Evolutionary conservation across 2,113 vertebrate genomes (phyloP), one percentile per base, ranked within the genome.

Genomic region (Dicrurus megarhynchus): DNA sequence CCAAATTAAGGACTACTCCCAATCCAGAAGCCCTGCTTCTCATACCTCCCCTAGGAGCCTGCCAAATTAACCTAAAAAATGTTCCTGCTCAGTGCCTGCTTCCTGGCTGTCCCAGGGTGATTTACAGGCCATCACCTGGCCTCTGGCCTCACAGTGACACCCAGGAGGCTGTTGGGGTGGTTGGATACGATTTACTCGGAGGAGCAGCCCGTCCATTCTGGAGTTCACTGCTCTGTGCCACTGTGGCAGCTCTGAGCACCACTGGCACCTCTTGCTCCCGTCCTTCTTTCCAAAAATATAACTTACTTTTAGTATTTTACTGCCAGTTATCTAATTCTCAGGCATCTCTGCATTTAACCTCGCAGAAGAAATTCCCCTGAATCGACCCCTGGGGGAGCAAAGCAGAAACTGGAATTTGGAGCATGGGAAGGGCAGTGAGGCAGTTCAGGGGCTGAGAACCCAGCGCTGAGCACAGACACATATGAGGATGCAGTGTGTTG

Each of bases 401-500:
- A 57, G 80, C 56, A 59, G 71, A 74, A 47, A 13, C 26, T 14
- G 12, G 55, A 49, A 46, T 22, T 15, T 12, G 4, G 56, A 59
- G 50, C 0, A 1, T 33, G 87, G 75, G 65, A 68, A 60, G 42
- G 46, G 26, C 79, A 61, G 41, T 1, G 39, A 71, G 65, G 42
- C 33, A 22, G 88, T 26, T 9, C 32, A 7, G 47, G 22, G 35
- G 18, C 50, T 9, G 76, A 49, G 81, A 35, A 55, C 46, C 18
- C 53, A 9, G 52, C 2, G 3, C 52, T 32, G 21, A 13, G 67
- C 14, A 33, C 28, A 19, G 55, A 68, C 52, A 24, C 0, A 4
- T 18, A 10, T 0, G 0, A 69, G 22, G 27, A 30, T 13, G 15
- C 23, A 5, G 18, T 0, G 0, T 12, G 50, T 13, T 56, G 55